Evolutionary conservation across 2,888 invertebrate species (phyloP).

Genomic region (Cyaniris semiargus): DNA sequence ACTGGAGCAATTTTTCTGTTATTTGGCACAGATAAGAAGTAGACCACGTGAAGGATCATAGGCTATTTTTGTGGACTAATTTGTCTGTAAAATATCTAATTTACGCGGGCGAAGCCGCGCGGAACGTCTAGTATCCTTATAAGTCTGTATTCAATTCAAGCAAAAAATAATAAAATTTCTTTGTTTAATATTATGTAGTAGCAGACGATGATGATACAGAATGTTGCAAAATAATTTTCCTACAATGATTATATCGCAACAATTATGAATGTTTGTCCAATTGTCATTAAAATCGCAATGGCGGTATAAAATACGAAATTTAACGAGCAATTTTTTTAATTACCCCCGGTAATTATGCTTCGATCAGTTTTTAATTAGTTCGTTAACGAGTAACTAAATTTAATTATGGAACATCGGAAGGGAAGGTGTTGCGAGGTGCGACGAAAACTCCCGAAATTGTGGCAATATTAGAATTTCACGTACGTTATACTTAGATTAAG

Average conservation of each 20-base stretch:
- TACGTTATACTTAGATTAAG: not conserved
- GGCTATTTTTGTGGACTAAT: no score
- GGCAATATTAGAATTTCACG: not conserved
- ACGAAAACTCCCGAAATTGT: not conserved
- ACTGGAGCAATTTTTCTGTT: no score
- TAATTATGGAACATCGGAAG: slow-evolving; percentile 20
- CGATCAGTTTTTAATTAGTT: slow-evolving; percentile 32
- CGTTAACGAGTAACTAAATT: slow-evolving; percentile 24
- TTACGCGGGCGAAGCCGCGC: no score
- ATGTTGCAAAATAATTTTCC: not conserved
- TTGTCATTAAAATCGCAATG: slow-evolving; percentile 17
- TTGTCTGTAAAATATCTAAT: no score
- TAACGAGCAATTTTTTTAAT: slow-evolving; percentile 7
- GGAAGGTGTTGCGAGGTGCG: not conserved
- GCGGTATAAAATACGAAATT: slow-evolving; percentile 16
- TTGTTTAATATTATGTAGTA: not conserved
- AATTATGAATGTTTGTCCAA: slow-evolving; percentile 21
- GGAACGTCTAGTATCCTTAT: no score
- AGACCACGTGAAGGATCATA: no score
- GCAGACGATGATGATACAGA: not conserved
- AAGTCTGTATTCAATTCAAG: no score
- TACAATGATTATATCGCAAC: not conserved
- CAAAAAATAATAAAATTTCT: no score
- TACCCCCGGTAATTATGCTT: slow-evolving; percentile 17
- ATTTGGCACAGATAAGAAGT: no score